Conservation (phyloP, 2,888 invertebrate genomes). For the Agriopis aurantiaria region DNA sequence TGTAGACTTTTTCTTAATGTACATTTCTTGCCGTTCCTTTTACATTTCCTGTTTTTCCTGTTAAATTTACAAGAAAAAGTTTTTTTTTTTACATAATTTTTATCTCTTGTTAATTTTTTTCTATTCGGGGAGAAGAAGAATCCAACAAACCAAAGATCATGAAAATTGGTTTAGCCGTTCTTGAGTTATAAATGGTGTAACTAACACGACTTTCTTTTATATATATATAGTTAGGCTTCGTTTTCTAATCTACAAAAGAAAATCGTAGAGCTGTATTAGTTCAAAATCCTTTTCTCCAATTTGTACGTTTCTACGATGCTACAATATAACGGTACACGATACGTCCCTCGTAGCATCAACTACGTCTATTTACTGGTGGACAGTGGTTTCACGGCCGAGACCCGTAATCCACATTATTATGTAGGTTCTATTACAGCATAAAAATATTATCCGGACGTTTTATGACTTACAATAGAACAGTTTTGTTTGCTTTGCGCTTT, state of each 20-base stretch:
- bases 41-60: too few relatives aligned
- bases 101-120: too few relatives aligned
- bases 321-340: neutral
- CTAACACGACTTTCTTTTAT: too few relatives aligned
- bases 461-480: constrained; percentile 45
- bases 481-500: constrained; percentile 44
- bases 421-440: constrained; percentile 45
- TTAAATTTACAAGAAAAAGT: too few relatives aligned
- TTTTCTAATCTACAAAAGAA: neutral
- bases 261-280: neutral
- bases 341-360: constrained; percentile 3
- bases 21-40: too few relatives aligned
- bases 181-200: too few relatives aligned
- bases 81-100: too few relatives aligned
- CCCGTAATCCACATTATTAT: constrained; percentile 39
- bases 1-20: too few relatives aligned
- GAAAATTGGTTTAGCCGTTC: too few relatives aligned
- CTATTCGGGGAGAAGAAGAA: too few relatives aligned
- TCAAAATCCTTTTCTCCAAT: neutral
- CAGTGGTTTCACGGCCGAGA: constrained; percentile 26
- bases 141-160: too few relatives aligned
- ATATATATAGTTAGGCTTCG: too few relatives aligned
- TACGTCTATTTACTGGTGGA: constrained; percentile 20
- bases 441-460: constrained; percentile 47
- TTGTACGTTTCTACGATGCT: neutral